Evolutionary conservation across 2,797 vertebrate species (phyloP), one percentile per base, ranked within the genome.

Genomic region (Chromobotia macracanthus): DNA sequence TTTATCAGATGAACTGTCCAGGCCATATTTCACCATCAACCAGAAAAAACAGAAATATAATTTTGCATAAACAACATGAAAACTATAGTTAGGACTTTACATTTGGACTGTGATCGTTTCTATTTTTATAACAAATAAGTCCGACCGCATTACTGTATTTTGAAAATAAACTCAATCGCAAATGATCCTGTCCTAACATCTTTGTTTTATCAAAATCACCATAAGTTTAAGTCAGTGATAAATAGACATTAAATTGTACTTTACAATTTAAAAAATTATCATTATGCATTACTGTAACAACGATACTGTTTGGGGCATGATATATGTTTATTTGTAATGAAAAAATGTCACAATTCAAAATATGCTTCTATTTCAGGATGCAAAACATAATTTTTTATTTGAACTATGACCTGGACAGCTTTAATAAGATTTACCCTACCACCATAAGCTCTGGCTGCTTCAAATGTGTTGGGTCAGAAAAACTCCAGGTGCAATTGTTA

Each of bases 391-490:
- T 15, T 71, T 56, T 13, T n/a, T 25, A 10, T 72, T 44, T 58
- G 35, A 72, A 41, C 19, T 23, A 21, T 25, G 55, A 58, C 15
- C 48, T 21, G 9, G 23, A 25, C 56, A 58, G 21, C 11, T 58
- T 58, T 7, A 7, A 44, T 65, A 51, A 48, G 64, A 38, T 75
- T 79, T 79, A 46, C 66, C 67, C 58, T 23, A 23, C 56, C 4
- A 56, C 77, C 56, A 48, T 50, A 63, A 76, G 72, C 66, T 80
- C 35, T 65, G 80, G 68, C 76, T 83, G 76, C 72, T 80, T 72
- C 73, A 48, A 61, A 67, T 41, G 71, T 71, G 61, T 65, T 74
- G 53, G 44, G 72, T 81, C 58, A 55, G 28, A 75, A 81, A 85
- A 81, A 60, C 31, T 51, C 58, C 35, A 67, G 63, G 69, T 76